Conservation (phyloP, 2,888 invertebrate genomes). For the Nephrotoma appendiculata region DNA sequence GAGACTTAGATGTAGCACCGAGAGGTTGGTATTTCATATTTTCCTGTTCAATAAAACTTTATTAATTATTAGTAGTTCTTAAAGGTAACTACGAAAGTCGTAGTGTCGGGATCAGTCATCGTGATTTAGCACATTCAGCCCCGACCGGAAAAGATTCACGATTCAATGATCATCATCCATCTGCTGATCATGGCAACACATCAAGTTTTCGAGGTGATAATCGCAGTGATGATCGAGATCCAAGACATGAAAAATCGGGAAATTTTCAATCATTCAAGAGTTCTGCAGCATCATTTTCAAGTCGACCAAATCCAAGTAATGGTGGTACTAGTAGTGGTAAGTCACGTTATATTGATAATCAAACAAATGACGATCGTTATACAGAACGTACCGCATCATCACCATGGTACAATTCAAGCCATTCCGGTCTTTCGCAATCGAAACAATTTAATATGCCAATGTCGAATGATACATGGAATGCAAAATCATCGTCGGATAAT, state of each 20-base stretch:
- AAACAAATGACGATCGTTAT: conserved; percentile 9
- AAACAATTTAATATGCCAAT: conserved; percentile 28
- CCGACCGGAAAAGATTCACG: conserved; percentile 4
- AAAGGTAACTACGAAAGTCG: not conserved
- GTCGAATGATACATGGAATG: conserved; percentile 19
- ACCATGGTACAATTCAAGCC: conserved; percentile 16
- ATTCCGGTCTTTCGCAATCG: conserved; percentile 18
- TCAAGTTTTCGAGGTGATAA: conserved; percentile 11
- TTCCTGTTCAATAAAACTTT: not conserved
- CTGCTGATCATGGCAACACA: conserved; percentile 10
- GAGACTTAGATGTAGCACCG: conserved; percentile 27
- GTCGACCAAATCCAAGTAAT: not conserved
- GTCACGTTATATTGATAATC: conserved; percentile 9
- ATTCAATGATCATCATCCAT: conserved; percentile 10
- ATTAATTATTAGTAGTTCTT: not conserved
- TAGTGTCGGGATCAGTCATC: conserved; percentile 20
- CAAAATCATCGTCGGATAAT: conserved; percentile 22
- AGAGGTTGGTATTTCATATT: conserved; percentile 12
- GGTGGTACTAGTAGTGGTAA: conserved; percentile 2
- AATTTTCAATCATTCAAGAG: not conserved
- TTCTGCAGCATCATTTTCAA: not conserved
- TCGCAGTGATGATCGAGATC: conserved; percentile 7
- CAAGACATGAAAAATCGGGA: conserved; percentile 4
- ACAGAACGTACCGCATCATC: conserved; percentile 17
- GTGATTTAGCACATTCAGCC: conserved; percentile 15